Conservation (phyloP, 2,888 invertebrate genomes). For the Pachycephus smyrnensis region DNA sequence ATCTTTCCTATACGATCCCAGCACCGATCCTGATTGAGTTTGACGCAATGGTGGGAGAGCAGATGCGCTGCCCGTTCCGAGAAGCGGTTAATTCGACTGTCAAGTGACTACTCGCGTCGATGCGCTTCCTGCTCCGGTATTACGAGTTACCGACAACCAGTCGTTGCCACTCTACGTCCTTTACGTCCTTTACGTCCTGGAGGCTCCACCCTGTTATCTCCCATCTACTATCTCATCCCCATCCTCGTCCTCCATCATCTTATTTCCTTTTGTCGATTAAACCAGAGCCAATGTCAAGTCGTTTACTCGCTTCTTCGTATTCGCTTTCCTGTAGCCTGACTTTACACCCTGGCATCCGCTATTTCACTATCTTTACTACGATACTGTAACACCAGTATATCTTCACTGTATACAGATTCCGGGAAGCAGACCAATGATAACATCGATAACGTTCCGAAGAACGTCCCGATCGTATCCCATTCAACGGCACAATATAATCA, state of each 20-base stretch:
- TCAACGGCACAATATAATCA: neutral
- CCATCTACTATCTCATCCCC: neutral
- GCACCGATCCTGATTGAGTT: neutral
- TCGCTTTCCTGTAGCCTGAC: neutral
- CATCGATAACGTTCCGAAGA: too few relatives aligned
- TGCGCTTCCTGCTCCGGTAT: conserved; percentile 54
- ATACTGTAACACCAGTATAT: neutral
- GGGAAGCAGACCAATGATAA: too few relatives aligned
- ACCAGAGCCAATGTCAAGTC: neutral
- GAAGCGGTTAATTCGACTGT: conserved; percentile 52
- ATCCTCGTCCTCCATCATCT: neutral
- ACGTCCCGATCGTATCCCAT: too few relatives aligned
- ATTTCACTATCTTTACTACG: neutral
- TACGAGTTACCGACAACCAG: conserved; percentile 35
- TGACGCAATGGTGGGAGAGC: conserved; percentile 3
- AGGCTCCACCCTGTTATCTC: neutral
- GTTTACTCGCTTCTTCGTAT: neutral
- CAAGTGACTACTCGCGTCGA: conserved; percentile 41
- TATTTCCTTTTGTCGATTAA: neutral
- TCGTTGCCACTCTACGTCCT: neutral
- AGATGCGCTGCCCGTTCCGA: conserved; percentile 33
- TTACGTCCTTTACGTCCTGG: neutral
- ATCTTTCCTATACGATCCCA: neutral
- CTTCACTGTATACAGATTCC: neutral
- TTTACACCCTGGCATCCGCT: neutral